Conservation (phyloP, 2,888 invertebrate species). For the Leptopilina syphax region DNA sequence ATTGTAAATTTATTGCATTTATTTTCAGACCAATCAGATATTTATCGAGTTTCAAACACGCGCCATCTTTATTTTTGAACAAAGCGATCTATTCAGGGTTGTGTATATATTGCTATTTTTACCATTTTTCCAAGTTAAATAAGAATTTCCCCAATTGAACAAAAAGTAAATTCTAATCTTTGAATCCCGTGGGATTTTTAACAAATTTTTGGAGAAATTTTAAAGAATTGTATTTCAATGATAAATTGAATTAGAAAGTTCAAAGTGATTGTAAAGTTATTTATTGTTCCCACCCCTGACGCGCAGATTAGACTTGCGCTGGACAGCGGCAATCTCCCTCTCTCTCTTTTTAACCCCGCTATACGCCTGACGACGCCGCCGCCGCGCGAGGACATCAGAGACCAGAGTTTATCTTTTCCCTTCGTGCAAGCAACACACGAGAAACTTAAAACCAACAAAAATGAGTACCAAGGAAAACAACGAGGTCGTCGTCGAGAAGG, state of each 20-base stretch:
- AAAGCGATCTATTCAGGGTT: constrained; percentile 79
- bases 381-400: constrained; percentile 71
- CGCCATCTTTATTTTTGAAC: constrained; percentile 92
- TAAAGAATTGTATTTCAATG: constrained; percentile 58
- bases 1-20: constrained; percentile 12
- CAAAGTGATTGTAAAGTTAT: neutral
- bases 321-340: constrained; percentile 23
- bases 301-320: neutral
- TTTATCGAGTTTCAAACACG: constrained; percentile 80
- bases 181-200: neutral
- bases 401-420: constrained; percentile 42
- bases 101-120: neutral
- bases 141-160: neutral
- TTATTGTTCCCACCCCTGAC: constrained; percentile 42
- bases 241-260: neutral
- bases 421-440: constrained; percentile 41
- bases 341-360: constrained; percentile 51
- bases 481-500: constrained; percentile 91
- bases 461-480: constrained; percentile 92
- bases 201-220: neutral
- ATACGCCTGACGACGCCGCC: constrained; percentile 73
- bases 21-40: constrained; percentile 73
- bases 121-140: neutral
- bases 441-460: constrained; percentile 57
- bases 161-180: neutral